Evolutionary conservation across 2,888 invertebrate species (phyloP).

Genomic region (Perizoma flavofasciatum): DNA sequence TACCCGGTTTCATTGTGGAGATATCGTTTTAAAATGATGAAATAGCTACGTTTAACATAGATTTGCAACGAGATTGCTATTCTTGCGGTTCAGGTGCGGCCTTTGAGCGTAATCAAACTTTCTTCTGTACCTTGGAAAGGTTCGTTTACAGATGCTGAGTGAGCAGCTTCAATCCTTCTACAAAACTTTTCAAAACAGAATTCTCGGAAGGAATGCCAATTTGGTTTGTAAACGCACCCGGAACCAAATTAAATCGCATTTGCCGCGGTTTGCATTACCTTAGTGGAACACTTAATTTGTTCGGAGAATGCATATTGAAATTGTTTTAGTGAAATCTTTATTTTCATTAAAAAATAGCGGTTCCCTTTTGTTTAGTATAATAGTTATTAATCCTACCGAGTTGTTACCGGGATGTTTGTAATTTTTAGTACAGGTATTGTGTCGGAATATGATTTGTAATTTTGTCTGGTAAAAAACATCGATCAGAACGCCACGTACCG

Average conservation of each 20-base stretch:
- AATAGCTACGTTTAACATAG: slow-evolving; percentile 23
- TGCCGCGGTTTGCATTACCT: slow-evolving; percentile 40
- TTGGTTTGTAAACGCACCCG: slow-evolving; percentile 50
- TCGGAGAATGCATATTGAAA: slow-evolving; percentile 29
- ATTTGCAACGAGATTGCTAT: slow-evolving; percentile 23
- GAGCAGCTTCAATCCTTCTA: slow-evolving; percentile 47
- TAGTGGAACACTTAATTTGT: slow-evolving; percentile 25
- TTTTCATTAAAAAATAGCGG: too few species aligned
- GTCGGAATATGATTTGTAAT: neutral
- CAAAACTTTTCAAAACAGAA: slow-evolving; percentile 53
- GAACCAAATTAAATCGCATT: slow-evolving; percentile 48
- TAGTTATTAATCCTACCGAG: too few species aligned
- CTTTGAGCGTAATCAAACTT: slow-evolving; percentile 42
- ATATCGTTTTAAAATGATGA: slow-evolving; percentile 22
- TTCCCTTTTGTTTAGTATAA: too few species aligned
- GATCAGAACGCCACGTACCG: slow-evolving; percentile 29
- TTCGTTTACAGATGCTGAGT: slow-evolving; percentile 37
- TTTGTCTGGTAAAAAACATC: slow-evolving; percentile 21
- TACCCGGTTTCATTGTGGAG: slow-evolving; percentile 17
- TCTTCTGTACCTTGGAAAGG: slow-evolving; percentile 40
- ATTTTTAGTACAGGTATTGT: neutral
- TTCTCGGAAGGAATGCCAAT: slow-evolving; percentile 55
- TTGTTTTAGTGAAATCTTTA: slow-evolving; percentile 16
- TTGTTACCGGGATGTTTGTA: too few species aligned
- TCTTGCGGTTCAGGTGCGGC: slow-evolving; percentile 22